phyloP scores from a whole-genome alignment of 1,140 invertebrate genomes.

The Octopus bimaculoides region DNA sequence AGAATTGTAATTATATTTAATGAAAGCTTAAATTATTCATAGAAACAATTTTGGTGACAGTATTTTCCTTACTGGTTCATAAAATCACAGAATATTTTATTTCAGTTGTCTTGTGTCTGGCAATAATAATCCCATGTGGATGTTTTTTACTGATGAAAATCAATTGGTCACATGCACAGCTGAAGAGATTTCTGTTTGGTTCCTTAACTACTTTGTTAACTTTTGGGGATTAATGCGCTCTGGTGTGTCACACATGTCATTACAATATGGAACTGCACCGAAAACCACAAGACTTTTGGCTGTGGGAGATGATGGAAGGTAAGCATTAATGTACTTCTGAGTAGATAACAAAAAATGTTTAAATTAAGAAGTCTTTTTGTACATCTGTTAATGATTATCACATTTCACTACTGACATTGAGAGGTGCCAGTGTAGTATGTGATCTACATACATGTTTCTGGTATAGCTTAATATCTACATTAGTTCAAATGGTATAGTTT shows the following conservation, averaged over 20 bases:
- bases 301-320: conserved; percentile 53
- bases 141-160: conserved; percentile 54
- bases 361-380: not conserved
- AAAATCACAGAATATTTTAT: too few relatives aligned
- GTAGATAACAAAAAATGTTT: not conserved
- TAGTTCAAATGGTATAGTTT: too few relatives aligned
- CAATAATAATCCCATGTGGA: conserved; percentile 51
- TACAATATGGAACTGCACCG: conserved; percentile 34
- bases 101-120: conserved; percentile 45
- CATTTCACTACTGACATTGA: too few relatives aligned
- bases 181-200: conserved; percentile 48
- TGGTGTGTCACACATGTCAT: conserved; percentile 34
- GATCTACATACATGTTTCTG: too few relatives aligned
- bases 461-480: too few relatives aligned
- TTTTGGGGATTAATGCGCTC: conserved; percentile 51
- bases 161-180: conserved; percentile 48
- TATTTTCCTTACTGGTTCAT: too few relatives aligned
- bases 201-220: conserved; percentile 47
- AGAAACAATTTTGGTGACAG: too few relatives aligned
- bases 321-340: not conserved
- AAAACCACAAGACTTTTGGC: conserved; percentile 48
- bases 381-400: too few relatives aligned
- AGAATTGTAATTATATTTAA: too few relatives aligned
- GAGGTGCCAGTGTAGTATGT: too few relatives aligned
- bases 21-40: too few relatives aligned